A percentile compares a stretch with the other conserved stretches of the same genome.
Evolutionary conservation across 2,888 invertebrate genomes (phyloP).

Genomic region (Nineta flava): DNA sequence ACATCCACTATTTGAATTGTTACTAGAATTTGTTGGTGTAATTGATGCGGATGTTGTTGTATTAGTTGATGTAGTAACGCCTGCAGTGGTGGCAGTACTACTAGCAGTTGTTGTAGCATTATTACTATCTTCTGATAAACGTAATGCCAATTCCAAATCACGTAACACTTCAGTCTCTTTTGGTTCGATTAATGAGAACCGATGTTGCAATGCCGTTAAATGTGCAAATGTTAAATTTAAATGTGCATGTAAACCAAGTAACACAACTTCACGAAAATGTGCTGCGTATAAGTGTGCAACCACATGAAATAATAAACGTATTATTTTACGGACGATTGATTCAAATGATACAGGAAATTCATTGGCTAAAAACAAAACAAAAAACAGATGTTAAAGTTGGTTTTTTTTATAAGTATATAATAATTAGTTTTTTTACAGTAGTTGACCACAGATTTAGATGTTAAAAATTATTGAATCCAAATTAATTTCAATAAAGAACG

Average conservation of each 20-base stretch:
- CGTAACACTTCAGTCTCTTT: slow-evolving; percentile 92
- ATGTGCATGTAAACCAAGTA: slow-evolving; percentile 88
- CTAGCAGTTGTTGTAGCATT: background rate
- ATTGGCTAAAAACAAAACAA: slow-evolving; percentile 45
- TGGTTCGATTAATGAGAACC: slow-evolving; percentile 83
- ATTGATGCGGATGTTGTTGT: background rate
- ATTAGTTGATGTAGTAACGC: background rate
- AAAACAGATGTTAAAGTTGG: slow-evolving; percentile 2
- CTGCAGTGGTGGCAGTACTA: background rate
- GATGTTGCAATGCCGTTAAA: slow-evolving; percentile 70
- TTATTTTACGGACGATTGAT: slow-evolving; percentile 88
- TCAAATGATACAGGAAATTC: slow-evolving; percentile 91
- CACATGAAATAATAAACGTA: slow-evolving; percentile 93
- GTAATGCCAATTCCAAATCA: slow-evolving; percentile 75
- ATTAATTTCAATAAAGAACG: no score
- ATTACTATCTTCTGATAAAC: slow-evolving; percentile 35
- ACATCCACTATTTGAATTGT: no score
- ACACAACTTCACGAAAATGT: slow-evolving; percentile 91
- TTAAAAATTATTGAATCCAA: no score
- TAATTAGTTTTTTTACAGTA: background rate
- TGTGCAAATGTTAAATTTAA: slow-evolving; percentile 96
- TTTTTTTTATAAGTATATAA: background rate
- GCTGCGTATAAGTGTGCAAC: slow-evolving; percentile 96
- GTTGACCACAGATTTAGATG: background rate
- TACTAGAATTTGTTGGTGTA: no score